Base-by-base conservation (phyloP, 2,888 invertebrate species). In the Atherix ibis region DNA sequence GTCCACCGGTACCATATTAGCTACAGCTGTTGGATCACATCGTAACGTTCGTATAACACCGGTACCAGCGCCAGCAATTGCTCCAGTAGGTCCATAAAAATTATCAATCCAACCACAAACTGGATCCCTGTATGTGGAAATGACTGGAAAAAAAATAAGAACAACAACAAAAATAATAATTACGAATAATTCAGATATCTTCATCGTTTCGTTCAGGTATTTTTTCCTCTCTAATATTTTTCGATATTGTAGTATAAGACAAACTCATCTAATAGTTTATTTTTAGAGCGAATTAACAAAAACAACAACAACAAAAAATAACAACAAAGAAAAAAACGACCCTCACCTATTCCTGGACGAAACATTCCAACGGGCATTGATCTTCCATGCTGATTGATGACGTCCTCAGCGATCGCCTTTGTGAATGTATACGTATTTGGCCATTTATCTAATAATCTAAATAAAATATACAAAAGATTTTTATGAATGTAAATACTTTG, bases 361-460 rank as follows among this genome's bases (percentile, higher is more conserved):
- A 87, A 71, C 38, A 92, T 75, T 41, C 80, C 81, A 10, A 85
- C 65, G 0, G 91, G 89, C 44, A 91, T 54, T n/a, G 71, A 70
- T 27, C 62, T 64, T 0, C 73, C 76, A 46, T 76, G 71, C 34
- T 66, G 67, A 31, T 70, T 60, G 1, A 91, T 66, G 2, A 81
- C 65, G 40, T 77, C 72, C 53, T 92, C 92, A 0, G 87, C 87
- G 1, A 91, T 62, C 2, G 87, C 85, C 62, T 94, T 94, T 0
- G 92, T 91, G 52, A 76, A 83, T 2, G 88, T 80, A 53, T 92
- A 94, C 0, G 89, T 89, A 51, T 94, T 92, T 0, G 91, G 92
- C 53, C 80, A 78, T 24, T 68, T 64, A 12, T 71, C 74, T 25
- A 81, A 50, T n/a, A 79, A 51, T 19, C 78, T 78, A 18, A 31